Evolutionary conservation across 2,888 invertebrate genomes (phyloP), one percentile per base, ranked within the genome.

Genomic region (Tachina lurida): DNA sequence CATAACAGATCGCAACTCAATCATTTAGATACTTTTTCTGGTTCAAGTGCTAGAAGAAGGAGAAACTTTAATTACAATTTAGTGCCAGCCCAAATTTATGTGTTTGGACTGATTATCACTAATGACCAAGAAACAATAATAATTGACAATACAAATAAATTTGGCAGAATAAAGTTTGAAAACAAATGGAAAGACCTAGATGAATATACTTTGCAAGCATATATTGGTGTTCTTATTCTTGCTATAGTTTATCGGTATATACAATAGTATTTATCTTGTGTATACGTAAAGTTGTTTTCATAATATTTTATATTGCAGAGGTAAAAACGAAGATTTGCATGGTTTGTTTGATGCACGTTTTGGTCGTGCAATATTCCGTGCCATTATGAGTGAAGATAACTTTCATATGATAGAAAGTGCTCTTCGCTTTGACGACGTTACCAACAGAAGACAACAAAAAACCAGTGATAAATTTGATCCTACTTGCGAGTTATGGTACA

Each of bases 201-300:
- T 31, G 31, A 31, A 31, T 31, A 2, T 31, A 49, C 13, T 49
- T 49, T 49, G 49, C 49, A n/a, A 13, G 49, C n/a, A 49, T 49
- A 49, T 49, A 49, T 49, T 49, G 49, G 49, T 49, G n/a, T 49
- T 49, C 49, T 49, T 13, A 49, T 49, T 49, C 49, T 49, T 49
- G 49, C 49, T 15, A n/a, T n/a, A 15, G 49, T 49, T 49, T 49
- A 49, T 49, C 49, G 49, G 49, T 49, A 49, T 7, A 49, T 49
- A 49, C 49, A 49, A 49, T 49, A 49, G 12, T 49, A 15, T 49
- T 13, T 7, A 49, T 49, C 49, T 49, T 12, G 49, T 49, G 49
- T 49, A 13, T 13, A 49, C 15, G 15, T 13, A 49, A 49, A 49
- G 49, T 49, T 12, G 12, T 49, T 13, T 13, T 49, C 12, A 49